Evolutionary conservation across 1,140 invertebrate genomes (phyloP).

Genomic region (Plectrocnemia conspersa): DNA sequence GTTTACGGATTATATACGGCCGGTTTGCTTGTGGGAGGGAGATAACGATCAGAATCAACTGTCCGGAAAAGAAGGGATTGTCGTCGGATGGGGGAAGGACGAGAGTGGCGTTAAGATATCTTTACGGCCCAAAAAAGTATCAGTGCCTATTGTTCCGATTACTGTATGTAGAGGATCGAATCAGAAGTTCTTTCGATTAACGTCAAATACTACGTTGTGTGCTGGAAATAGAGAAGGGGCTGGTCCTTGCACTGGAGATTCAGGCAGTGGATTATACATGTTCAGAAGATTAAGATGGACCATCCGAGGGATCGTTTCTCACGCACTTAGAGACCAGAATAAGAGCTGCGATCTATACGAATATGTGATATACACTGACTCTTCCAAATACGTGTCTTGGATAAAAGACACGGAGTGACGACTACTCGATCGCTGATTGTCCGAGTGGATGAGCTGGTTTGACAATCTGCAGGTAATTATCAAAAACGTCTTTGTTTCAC

Average conservation of each 20-base stretch:
- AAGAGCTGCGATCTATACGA: constrained; percentile 44
- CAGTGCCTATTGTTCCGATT: constrained; percentile 43
- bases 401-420: too few species aligned
- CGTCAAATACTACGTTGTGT: constrained; percentile 18
- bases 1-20: constrained; percentile 42
- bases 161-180: constrained; percentile 35
- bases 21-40: constrained; percentile 52
- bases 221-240: constrained; percentile 48
- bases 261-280: constrained; percentile 54
- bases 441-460: too few species aligned
- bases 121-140: constrained; percentile 38
- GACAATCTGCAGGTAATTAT: too few species aligned
- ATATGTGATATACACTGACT: constrained; percentile 47
- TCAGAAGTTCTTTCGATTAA: constrained; percentile 31
- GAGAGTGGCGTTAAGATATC: constrained; percentile 33
- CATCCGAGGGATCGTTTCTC: constrained; percentile 48
- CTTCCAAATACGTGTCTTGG: constrained; percentile 45
- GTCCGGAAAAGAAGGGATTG: constrained; percentile 41
- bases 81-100: constrained; percentile 47
- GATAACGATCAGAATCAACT: constrained; percentile 39
- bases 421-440: too few species aligned
- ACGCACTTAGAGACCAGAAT: constrained; percentile 41
- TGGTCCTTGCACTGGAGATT: constrained; percentile 57
- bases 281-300: constrained; percentile 43
- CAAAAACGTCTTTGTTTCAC: too few species aligned